Evolutionary conservation across 2,888 invertebrate genomes (phyloP).

Genomic region (Agrochola litura): DNA sequence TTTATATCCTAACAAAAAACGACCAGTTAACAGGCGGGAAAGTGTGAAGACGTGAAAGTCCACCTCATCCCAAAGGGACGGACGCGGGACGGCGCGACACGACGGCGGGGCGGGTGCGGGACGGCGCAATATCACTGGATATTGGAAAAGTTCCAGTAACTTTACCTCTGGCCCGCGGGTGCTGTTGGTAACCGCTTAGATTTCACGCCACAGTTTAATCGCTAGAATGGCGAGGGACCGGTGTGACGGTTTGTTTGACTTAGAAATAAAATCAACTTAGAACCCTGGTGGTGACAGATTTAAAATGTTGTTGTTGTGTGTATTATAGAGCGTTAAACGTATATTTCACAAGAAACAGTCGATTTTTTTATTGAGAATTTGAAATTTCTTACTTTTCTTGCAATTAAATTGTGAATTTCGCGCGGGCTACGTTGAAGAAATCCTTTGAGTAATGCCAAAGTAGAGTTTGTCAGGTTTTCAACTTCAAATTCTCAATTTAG

Average conservation of each 20-base stretch:
- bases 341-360: neutral
- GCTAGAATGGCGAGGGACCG: slow-evolving; percentile 11
- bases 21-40: slow-evolving; percentile 6
- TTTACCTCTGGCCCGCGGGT: slow-evolving; percentile 44
- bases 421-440: neutral
- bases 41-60: slow-evolving; percentile 26
- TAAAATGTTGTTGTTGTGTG: neutral
- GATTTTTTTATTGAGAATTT: neutral
- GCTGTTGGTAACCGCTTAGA: slow-evolving; percentile 38
- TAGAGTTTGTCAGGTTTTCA: neutral
- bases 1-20: slow-evolving; percentile 2
- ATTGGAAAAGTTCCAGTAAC: slow-evolving; percentile 65
- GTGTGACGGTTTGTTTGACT: slow-evolving; percentile 15
- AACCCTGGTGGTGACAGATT: neutral
- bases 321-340: neutral
- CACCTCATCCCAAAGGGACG: slow-evolving; percentile 12
- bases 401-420: neutral
- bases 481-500: neutral
- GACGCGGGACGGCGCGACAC: neutral
- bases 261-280: slow-evolving; percentile 23
- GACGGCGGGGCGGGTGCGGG: neutral
- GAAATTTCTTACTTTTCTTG: neutral
- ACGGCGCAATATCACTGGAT: slow-evolving; percentile 53
- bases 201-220: slow-evolving; percentile 51
- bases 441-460: neutral